These are phyloP conservation scores for Asobara japonica DNA, from an alignment of 1,140 invertebrate genomes.

Conservation along the genomic window DNA sequence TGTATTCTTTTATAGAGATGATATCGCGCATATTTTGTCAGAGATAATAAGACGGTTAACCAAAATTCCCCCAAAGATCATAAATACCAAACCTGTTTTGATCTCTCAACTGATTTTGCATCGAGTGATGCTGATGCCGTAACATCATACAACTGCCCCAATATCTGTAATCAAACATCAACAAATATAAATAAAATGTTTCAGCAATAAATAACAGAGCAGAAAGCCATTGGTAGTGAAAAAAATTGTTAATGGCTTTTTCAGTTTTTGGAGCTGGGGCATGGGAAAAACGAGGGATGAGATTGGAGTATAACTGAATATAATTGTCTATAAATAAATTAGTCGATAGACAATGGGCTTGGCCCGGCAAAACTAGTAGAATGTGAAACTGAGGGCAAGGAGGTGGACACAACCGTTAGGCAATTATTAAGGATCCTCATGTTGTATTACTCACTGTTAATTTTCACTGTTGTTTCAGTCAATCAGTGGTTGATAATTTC, in stretches of 20 bases:
- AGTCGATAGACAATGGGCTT: constrained; percentile 55
- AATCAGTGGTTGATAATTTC: constrained; percentile 46
- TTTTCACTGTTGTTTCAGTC: constrained; percentile 37
- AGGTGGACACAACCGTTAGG: constrained; percentile 17
- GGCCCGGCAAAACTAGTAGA: constrained; percentile 48
- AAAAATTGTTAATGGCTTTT: not conserved
- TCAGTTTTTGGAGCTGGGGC: not conserved
- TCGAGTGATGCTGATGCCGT: constrained; percentile 54
- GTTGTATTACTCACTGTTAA: constrained; percentile 55
- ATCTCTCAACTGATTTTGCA: constrained; percentile 55
- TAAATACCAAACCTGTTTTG: constrained; percentile 50
- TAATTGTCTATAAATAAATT: constrained; percentile 45
- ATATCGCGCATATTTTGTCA: too few species aligned
- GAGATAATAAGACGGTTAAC: too few species aligned
- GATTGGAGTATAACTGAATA: not conserved
- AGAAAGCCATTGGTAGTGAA: too few species aligned
- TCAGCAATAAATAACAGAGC: too few species aligned
- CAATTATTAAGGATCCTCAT: not conserved
- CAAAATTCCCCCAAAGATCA: too few species aligned
- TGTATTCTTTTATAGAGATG: too few species aligned
- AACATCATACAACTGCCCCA: constrained; percentile 43
- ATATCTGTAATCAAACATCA: constrained; percentile 26
- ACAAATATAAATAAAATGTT: constrained; percentile 3
- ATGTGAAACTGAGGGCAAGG: not conserved
- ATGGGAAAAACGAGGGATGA: not conserved